phyloP scores from a whole-genome alignment of 1,140 invertebrate species.

The Bombus huntii region DNA sequence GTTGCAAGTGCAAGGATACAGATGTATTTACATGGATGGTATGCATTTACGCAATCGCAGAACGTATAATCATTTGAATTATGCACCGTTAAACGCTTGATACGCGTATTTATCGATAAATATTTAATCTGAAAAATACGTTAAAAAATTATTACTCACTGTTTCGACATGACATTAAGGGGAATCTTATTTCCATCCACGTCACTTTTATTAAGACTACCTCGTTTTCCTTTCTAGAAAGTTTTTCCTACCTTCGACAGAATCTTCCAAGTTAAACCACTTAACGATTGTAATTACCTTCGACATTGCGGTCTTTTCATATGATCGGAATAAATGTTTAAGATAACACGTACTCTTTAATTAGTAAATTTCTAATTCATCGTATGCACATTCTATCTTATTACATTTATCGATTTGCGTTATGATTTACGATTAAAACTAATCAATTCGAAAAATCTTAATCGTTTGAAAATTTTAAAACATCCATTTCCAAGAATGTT shows the following conservation, averaged over 20 bases:
- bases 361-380: neutral
- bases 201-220: no score
- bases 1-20: conserved; percentile 69
- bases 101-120: neutral
- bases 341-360: neutral
- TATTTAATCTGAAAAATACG: neutral
- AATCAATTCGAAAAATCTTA: neutral
- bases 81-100: neutral
- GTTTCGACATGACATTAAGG: no score
- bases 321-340: no score
- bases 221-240: no score
- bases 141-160: no score
- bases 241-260: neutral
- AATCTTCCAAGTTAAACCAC: neutral
- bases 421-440: neutral
- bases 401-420: neutral
- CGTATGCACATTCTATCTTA: neutral
- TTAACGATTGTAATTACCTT: neutral
- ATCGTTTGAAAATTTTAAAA: neutral
- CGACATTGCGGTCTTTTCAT: neutral
- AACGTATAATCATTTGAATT: neutral
- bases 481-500: neutral
- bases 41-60: conserved; percentile 30
- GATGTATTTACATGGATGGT: conserved; percentile 59
- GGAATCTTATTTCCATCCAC: no score